A percentile compares a stretch with the other conserved stretches of the same genome.
These are phyloP conservation scores for Echeneis naucrates DNA, from an alignment of 2,797 vertebrate genomes.

Conservation along the genomic window DNA sequence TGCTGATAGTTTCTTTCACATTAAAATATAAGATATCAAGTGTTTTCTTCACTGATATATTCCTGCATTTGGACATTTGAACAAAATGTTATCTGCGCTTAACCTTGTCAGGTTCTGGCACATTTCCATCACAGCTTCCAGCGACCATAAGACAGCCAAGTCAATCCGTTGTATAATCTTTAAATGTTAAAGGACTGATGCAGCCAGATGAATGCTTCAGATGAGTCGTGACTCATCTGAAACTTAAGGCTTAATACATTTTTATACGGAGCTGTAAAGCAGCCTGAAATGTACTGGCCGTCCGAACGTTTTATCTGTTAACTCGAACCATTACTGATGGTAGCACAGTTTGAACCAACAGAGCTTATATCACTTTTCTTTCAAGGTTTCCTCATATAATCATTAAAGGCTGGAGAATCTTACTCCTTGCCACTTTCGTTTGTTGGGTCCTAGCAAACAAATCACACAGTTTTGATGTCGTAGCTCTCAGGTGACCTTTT, in stretches of 20 bases:
- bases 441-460: conserved; percentile 21
- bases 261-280: conserved; percentile 44
- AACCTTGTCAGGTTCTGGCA: conserved; percentile 62
- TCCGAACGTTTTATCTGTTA: conserved; percentile 19
- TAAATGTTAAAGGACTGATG: conserved; percentile 63
- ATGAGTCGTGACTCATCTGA: conserved; percentile 47
- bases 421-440: conserved; percentile 23
- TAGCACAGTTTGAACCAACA: conserved; percentile 18
- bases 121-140: conserved; percentile 61
- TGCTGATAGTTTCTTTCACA: conserved; percentile 37
- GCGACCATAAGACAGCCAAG: conserved; percentile 68
- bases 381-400: conserved; percentile 41
- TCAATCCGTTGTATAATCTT: conserved; percentile 76
- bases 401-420: conserved; percentile 37
- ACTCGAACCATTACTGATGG: conserved; percentile 16
- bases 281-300: conserved; percentile 29
- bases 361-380: conserved; percentile 34
- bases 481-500: conserved; percentile 27
- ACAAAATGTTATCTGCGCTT: conserved; percentile 60
- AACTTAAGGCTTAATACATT: conserved; percentile 31
- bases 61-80: conserved; percentile 59
- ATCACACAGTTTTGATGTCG: conserved; percentile 9
- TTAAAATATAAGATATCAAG: conserved; percentile 46
- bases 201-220: conserved; percentile 45
- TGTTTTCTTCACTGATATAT: conserved; percentile 38